Conservation (phyloP, 1,140 invertebrate genomes). For the fruit fly (Drosophila melanogaster) region Release_6_plus_ISO1_MT NC_004354.4:5661001-5661500, state of each 20-base stretch:
- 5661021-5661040: slow-evolving; percentile 31
- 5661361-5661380: slow-evolving; percentile 79
- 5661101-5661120: slow-evolving; percentile 14
- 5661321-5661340: slow-evolving; percentile 52
- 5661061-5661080: slow-evolving; percentile 18
- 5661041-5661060: slow-evolving; percentile 9
- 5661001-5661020: slow-evolving; percentile 55
- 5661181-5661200: slow-evolving; percentile 79
- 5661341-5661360: slow-evolving; percentile 72
- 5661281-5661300: slow-evolving; percentile 77
- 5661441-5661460: background rate
- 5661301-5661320: slow-evolving; percentile 77
- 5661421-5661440: slow-evolving; percentile 25
- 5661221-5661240: slow-evolving; percentile 74
- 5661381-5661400: slow-evolving; percentile 77
- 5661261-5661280: slow-evolving; percentile 73
- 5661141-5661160: slow-evolving; percentile 72
- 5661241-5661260: slow-evolving; percentile 67
- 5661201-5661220: slow-evolving; percentile 67
- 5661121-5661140: slow-evolving; percentile 33
- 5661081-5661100: slow-evolving; percentile 34
- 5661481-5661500: slow-evolving; percentile 12
- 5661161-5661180: slow-evolving; percentile 70
- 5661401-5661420: slow-evolving; percentile 63
- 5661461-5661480: slow-evolving; percentile 15